Evolutionary conservation across 2,888 invertebrate species (phyloP).

Genomic region (Nomada ferruginata): DNA sequence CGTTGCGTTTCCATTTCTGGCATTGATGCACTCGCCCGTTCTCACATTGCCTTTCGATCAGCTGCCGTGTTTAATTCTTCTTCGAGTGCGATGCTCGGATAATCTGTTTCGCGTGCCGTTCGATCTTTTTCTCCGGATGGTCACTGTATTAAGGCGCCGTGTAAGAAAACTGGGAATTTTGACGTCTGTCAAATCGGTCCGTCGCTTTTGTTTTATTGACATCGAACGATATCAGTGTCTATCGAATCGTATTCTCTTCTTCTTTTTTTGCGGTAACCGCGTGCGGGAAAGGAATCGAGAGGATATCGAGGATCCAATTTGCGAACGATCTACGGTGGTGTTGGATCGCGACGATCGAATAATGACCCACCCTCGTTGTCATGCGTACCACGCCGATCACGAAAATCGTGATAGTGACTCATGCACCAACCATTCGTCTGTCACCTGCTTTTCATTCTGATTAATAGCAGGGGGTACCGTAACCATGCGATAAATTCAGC

Average conservation of each 20-base stretch:
- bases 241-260: not conserved
- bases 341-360: not conserved
- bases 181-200: conserved; percentile 36
- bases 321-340: not conserved
- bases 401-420: conserved; percentile 53
- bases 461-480: conserved; percentile 37
- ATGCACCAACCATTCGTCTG: conserved; percentile 41
- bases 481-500: conserved; percentile 30
- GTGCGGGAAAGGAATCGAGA: not conserved
- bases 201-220: conserved; percentile 34
- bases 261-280: not conserved
- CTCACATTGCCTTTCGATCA: conserved; percentile 46
- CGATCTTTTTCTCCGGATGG: not conserved
- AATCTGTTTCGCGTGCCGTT: not conserved
- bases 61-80: not conserved
- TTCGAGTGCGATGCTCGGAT: not conserved
- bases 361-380: conserved; percentile 12
- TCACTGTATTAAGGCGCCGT: conserved; percentile 12
- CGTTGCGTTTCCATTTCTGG: conserved; percentile 62
- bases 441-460: conserved; percentile 53
- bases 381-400: conserved; percentile 37
- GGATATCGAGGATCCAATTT: not conserved
- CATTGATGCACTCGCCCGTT: conserved; percentile 10
- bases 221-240: not conserved
- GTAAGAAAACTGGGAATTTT: conserved; percentile 52